Conservation (phyloP, 2,888 invertebrate genomes). For the Nephrotoma appendiculata region DNA sequence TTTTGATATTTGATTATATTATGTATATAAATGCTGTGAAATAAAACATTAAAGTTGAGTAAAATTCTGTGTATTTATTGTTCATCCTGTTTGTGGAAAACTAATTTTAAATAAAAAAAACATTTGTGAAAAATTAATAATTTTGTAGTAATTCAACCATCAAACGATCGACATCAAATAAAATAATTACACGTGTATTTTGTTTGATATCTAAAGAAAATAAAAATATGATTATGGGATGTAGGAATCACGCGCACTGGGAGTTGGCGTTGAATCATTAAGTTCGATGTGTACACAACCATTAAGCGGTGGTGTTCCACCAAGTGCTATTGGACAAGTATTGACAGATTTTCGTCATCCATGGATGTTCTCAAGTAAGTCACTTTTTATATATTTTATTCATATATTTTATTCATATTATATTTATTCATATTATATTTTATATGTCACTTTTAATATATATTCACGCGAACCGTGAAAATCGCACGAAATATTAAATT, state of each 20-base stretch:
- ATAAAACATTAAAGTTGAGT: conserved; percentile 1
- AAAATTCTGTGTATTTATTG: neutral
- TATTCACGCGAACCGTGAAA: no score
- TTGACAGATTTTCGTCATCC: conserved; percentile 88
- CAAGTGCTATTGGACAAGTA: conserved; percentile 56
- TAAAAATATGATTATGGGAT: neutral
- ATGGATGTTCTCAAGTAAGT: conserved; percentile 54
- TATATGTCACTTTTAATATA: no score
- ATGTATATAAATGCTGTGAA: neutral
- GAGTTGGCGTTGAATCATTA: conserved; percentile 61
- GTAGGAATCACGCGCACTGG: conserved; percentile 42
- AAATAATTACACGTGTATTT: neutral
- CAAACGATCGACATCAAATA: conserved; percentile 1
- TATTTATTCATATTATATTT: no score
- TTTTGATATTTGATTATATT: neutral
- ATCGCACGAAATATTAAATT: no score
- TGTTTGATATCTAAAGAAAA: neutral
- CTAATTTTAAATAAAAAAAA: neutral
- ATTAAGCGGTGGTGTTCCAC: conserved; percentile 42
- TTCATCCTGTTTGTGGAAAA: neutral
- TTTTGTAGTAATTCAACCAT: neutral
- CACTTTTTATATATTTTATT: neutral
- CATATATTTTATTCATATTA: neutral
- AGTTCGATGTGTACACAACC: conserved; percentile 66
- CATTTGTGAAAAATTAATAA: neutral